Base-by-base conservation (phyloP, 2,888 invertebrate genomes). In the Amiota mariae region DNA sequence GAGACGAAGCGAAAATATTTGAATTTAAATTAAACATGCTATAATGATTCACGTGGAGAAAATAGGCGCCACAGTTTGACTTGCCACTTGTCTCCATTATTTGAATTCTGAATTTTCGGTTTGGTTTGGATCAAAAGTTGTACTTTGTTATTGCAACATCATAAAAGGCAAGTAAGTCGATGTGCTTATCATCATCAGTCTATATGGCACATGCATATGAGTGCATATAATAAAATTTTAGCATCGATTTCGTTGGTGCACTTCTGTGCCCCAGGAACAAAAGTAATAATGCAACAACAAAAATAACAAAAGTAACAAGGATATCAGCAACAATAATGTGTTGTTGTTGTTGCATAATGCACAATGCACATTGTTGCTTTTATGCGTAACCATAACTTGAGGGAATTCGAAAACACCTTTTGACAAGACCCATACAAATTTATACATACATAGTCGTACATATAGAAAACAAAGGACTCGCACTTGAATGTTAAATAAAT, bases 1-100 rank as follows among this genome's bases (percentile, higher is more conserved):
- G 49, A 48, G 51, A 24, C 48, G 57, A 36, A 59, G 78, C 73
- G 63, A 75, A 36, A 79, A 82, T 80, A 78, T 81, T 87, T 87
- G 85, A 80, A 85, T 82, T 81, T 78, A 81, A 82, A 85, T 87
- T 86, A 85, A 79, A 81, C 78, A 72, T 64, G 72, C 73, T 75
- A 72, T 66, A 70, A 61, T 12, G 67, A 18, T 47, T 24, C 20
- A 8, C 36, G 46, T 54, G 46, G 15, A 72, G 46, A 56, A n/a
- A 51, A 54, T 49, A 66, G 36, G 36, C 36, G 8, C 36, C 36
- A 36, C 36, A 36, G 1, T 36, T 36, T 6, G 36, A 36, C 36
- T 36, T 36, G 36, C 36, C 36, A 36, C 36, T 36, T 36, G 36
- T 36, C 36, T 36, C 36, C 36, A 6, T 36, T 36, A 36, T 36